A percentile compares a stretch with the other conserved stretches of the same genome.
Conservation (phyloP, 2,113 vertebrate genomes). For the Urocitellus parryii region DNA sequence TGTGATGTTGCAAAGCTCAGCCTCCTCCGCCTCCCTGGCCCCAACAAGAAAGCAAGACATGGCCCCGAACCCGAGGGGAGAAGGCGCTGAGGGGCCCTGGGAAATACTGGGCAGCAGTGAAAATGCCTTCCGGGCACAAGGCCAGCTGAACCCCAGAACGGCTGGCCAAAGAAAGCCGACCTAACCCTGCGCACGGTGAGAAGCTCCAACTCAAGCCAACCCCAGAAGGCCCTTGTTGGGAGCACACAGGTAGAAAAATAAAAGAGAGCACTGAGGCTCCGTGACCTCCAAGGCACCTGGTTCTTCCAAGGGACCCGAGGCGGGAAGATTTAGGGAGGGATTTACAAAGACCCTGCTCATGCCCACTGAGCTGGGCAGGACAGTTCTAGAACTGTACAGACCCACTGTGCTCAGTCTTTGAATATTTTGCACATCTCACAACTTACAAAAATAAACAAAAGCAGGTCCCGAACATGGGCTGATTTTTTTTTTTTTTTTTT, state of each 20-base stretch:
- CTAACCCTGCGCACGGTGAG: too few species aligned
- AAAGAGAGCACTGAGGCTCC: neutral
- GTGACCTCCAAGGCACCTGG: neutral
- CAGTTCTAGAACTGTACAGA: too few species aligned
- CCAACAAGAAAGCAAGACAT: neutral
- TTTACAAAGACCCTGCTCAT: neutral
- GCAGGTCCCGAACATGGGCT: too few species aligned
- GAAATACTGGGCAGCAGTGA: neutral
- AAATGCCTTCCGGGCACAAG: too few species aligned
- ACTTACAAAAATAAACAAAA: too few species aligned
- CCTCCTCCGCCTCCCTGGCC: neutral
- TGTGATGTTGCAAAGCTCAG: neutral
- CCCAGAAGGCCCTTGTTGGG: neutral
- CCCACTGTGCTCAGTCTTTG: too few species aligned
- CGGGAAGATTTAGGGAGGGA: neutral
- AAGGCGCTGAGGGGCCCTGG: too few species aligned
- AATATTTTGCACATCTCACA: too few species aligned
- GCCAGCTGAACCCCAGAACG: too few species aligned
- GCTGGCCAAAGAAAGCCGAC: neutral
- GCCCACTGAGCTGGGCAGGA: too few species aligned
- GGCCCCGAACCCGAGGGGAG: neutral
- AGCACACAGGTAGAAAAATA: neutral
- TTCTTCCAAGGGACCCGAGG: neutral
- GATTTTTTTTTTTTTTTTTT: too few species aligned
- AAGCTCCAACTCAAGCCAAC: neutral